Evolutionary conservation across 2,113 vertebrate genomes (phyloP).

Genomic region (Pipa parva): DNA sequence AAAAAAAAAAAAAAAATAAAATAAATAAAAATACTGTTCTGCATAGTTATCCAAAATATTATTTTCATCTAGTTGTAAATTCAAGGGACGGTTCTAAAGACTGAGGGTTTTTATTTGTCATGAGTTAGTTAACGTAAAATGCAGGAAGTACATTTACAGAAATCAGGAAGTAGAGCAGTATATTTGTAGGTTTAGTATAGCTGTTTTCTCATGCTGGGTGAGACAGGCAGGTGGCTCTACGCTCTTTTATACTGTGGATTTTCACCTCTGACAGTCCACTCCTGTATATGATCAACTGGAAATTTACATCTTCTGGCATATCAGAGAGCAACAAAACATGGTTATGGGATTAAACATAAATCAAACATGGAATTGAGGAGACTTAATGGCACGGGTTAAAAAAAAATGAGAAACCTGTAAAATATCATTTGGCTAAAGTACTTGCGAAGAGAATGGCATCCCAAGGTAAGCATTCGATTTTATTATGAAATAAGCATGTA

Average conservation of each 20-base stretch:
- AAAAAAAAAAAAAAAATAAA: no score
- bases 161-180: constrained; percentile 30
- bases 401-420: not conserved
- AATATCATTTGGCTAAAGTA: not conserved
- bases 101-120: not conserved
- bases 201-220: not conserved
- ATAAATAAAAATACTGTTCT: no score
- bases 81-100: no score
- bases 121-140: not conserved
- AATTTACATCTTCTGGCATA: not conserved
- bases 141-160: constrained; percentile 29
- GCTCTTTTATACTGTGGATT: not conserved
- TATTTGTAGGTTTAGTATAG: not conserved
- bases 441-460: constrained; percentile 9
- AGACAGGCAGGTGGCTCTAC: not conserved
- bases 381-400: not conserved
- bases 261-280: not conserved
- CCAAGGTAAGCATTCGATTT: constrained; percentile 11
- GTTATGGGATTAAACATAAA: not conserved
- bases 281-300: not conserved
- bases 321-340: not conserved
- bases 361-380: not conserved
- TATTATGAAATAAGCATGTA: not conserved
- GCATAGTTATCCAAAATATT: no score
- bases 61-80: no score